phyloP scores from a whole-genome alignment of 1,140 invertebrate species.

The Pseudomyrmex concolor region DNA sequence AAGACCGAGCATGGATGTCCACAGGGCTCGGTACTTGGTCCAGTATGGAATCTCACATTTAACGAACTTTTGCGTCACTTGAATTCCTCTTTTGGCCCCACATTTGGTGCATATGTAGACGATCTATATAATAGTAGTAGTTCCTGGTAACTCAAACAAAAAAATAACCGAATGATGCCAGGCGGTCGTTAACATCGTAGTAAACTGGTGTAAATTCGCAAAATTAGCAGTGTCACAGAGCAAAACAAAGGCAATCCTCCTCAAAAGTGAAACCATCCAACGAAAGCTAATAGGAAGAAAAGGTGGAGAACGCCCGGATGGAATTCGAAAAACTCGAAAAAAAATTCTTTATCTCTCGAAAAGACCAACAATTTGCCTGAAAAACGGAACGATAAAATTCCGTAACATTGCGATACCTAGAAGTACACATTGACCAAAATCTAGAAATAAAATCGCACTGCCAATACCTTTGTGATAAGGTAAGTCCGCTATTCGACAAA shows the following conservation, averaged over 20 bases:
- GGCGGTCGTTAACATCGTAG: rapidly evolving
- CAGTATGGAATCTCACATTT: slow-evolving; percentile 70
- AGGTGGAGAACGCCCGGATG: background rate
- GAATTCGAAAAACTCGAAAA: background rate
- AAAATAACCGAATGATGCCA: background rate
- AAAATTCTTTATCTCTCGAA: background rate
- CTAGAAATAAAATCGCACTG: background rate
- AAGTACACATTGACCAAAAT: background rate
- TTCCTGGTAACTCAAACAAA: slow-evolving; percentile 17
- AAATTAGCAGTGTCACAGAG: slow-evolving; percentile 62
- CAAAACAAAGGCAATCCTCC: slow-evolving; percentile 60
- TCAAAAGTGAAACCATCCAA: background rate
- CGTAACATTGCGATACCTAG: background rate
- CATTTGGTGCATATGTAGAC: slow-evolving; percentile 66
- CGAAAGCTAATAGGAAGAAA: background rate
- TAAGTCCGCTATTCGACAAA: rapidly evolving
- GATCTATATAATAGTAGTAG: slow-evolving; percentile 52
- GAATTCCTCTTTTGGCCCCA: background rate
- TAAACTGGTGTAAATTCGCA: slow-evolving; percentile 37
- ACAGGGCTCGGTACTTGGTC: slow-evolving; percentile 74
- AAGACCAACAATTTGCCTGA: background rate
- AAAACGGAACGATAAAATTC: background rate
- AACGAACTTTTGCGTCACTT: slow-evolving; percentile 55
- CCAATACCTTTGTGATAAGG: background rate
- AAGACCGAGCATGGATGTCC: slow-evolving; percentile 68